These are phyloP conservation scores for Kryptolebias marmoratus DNA, from an alignment of 2,113 vertebrate species.

Conservation along the genomic window DNA sequence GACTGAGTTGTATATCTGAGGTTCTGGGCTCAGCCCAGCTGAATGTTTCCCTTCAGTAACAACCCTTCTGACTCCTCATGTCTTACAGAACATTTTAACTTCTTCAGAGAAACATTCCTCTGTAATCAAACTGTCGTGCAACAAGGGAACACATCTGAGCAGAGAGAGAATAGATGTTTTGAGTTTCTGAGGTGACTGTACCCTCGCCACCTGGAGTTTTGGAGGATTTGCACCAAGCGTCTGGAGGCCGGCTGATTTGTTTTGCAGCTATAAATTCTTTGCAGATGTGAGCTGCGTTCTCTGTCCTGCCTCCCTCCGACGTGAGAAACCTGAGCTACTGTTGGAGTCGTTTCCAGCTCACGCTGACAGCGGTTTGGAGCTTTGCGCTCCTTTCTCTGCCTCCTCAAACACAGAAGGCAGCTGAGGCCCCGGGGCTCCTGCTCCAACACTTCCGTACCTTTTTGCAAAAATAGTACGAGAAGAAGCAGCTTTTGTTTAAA, in stretches of 20 bases:
- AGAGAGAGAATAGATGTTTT: not conserved
- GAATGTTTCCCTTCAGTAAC: not conserved
- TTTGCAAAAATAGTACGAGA: not conserved
- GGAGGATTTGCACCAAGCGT: not conserved
- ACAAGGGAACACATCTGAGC: not conserved
- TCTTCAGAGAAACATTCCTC: too few relatives aligned
- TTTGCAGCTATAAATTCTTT: slow-evolving; percentile 45
- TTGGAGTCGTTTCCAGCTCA: slow-evolving; percentile 48
- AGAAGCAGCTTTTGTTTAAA: slow-evolving; percentile 25
- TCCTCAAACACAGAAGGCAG: slow-evolving; percentile 4
- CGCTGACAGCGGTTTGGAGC: slow-evolving; percentile 62
- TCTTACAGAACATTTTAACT: not conserved
- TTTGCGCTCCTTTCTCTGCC: slow-evolving; percentile 28
- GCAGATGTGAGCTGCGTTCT: slow-evolving; percentile 58
- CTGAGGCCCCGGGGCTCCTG: not conserved
- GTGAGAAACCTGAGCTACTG: slow-evolving; percentile 59
- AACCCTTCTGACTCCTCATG: not conserved
- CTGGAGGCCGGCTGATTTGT: slow-evolving; percentile 5
- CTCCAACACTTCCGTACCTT: not conserved
- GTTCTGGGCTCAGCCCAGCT: not conserved
- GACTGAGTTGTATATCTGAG: not conserved
- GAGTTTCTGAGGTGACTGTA: not conserved
- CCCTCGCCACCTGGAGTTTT: not conserved
- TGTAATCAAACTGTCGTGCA: too few relatives aligned
- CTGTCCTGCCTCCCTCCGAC: slow-evolving; percentile 23